Conservation (phyloP, 2,888 invertebrate species). For the Neoitamus cyanurus region DNA sequence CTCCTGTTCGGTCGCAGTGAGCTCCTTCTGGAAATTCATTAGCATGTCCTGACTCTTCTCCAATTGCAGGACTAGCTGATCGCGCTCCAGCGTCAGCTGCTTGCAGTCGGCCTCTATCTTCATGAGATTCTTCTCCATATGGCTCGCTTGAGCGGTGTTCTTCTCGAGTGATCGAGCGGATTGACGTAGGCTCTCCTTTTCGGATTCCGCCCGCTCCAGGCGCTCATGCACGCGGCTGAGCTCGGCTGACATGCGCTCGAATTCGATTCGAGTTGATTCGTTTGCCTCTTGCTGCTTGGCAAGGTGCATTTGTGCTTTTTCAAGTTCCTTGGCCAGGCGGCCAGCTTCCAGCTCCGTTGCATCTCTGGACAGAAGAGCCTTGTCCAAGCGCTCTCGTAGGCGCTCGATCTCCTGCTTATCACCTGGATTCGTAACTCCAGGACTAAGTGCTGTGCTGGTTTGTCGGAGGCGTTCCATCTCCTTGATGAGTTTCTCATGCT, state of each 20-base stretch:
- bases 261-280: constrained; percentile 85
- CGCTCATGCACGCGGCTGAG: constrained; percentile 84
- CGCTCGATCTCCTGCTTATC: constrained; percentile 85
- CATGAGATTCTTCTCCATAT: constrained; percentile 85
- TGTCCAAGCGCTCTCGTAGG: constrained; percentile 86
- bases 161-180: constrained; percentile 82
- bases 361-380: constrained; percentile 79
- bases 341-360: constrained; percentile 88
- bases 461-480: constrained; percentile 72
- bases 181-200: constrained; percentile 79
- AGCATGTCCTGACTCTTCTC: constrained; percentile 94
- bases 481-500: constrained; percentile 82
- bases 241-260: constrained; percentile 85
- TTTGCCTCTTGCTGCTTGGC: constrained; percentile 86
- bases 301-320: constrained; percentile 86
- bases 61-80: constrained; percentile 87
- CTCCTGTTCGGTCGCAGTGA: constrained; percentile 85
- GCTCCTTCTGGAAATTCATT: constrained; percentile 91
- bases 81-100: constrained; percentile 83
- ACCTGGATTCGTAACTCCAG: constrained; percentile 68
- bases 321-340: constrained; percentile 84
- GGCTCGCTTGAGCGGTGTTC: constrained; percentile 81
- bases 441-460: constrained; percentile 68
- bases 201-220: constrained; percentile 80
- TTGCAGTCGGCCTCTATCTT: constrained; percentile 88